Evolutionary conservation across 2,797 vertebrate genomes (phyloP).

Genomic region (Onychomys torridus): DNA sequence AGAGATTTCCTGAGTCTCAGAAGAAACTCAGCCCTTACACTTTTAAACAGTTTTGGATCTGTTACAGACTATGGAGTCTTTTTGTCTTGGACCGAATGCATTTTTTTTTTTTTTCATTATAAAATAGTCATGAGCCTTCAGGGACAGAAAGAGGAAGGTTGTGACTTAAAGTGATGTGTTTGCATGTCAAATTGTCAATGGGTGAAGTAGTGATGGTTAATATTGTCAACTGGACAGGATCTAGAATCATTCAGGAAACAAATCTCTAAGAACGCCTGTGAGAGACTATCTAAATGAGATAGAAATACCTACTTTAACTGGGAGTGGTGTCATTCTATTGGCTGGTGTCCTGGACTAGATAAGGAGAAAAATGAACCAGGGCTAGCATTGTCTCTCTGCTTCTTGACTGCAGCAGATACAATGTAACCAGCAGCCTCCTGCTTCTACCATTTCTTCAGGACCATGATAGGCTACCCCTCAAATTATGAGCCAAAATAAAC

Average conservation of each 20-base stretch:
- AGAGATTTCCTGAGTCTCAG: background rate
- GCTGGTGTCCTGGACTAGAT: background rate
- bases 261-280: background rate
- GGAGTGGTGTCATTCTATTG: background rate
- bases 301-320: background rate
- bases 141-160: background rate
- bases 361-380: background rate
- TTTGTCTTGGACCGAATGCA: background rate
- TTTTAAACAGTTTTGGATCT: background rate
- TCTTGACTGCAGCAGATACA: background rate
- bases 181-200: background rate
- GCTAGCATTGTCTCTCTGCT: background rate
- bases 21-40: background rate
- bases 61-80: background rate
- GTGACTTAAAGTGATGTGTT: background rate
- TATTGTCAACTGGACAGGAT: background rate
- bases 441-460: background rate
- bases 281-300: background rate
- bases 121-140: background rate
- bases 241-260: background rate
- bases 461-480: background rate
- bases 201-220: background rate
- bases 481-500: background rate
- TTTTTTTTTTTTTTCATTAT: background rate
- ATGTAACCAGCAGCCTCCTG: background rate